Evolutionary conservation across 2,113 vertebrate genomes (phyloP).

Genomic region (human): DNA sequence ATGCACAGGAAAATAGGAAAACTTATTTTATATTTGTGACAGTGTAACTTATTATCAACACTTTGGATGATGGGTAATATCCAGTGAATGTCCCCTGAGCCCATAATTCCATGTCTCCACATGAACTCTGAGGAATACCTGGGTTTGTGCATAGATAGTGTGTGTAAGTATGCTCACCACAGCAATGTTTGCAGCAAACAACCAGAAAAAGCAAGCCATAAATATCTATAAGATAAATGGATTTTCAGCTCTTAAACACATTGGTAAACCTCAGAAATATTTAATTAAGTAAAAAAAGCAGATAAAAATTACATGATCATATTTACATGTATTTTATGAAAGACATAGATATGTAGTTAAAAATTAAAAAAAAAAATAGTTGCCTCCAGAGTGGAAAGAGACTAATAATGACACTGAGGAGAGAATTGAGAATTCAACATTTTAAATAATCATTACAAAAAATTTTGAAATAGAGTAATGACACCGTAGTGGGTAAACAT

Average conservation of each 20-base stretch:
- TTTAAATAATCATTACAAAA: not conserved
- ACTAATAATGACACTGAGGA: not conserved
- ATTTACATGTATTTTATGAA: not conserved
- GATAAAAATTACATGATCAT: not conserved
- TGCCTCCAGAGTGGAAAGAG: not conserved
- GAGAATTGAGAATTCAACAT: not conserved
- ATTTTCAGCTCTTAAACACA: not conserved
- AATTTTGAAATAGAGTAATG: not conserved
- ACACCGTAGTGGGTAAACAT: not conserved
- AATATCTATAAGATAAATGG: not conserved
- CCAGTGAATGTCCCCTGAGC: not conserved
- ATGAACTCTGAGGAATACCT: not conserved
- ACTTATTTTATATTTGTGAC: not conserved
- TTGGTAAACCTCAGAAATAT: not conserved
- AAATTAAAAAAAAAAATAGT: not conserved
- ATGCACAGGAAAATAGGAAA: not conserved
- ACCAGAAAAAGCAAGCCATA: not conserved
- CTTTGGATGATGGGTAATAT: not conserved
- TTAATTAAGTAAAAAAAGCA: not conserved
- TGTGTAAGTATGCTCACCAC: not conserved
- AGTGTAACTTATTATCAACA: not conserved
- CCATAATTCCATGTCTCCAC: not conserved
- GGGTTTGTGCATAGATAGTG: too few relatives aligned
- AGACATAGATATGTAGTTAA: not conserved
- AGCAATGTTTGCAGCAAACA: not conserved